Conservation (phyloP, 2,888 invertebrate genomes). For the Oscheius onirici region DNA sequence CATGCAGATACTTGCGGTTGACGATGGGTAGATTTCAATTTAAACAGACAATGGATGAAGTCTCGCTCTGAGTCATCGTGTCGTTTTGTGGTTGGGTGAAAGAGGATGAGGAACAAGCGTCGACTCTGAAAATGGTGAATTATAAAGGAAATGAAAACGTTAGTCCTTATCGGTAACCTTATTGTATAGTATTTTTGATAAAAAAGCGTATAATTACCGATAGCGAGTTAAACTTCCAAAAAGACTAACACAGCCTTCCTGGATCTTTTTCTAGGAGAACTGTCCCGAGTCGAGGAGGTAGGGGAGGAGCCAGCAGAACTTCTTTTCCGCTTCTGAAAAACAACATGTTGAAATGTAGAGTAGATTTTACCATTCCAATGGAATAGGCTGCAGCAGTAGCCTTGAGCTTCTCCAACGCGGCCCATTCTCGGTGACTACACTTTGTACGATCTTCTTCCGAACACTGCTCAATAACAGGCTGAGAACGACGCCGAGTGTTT, state of each 20-base stretch:
- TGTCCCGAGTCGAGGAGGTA: not conserved
- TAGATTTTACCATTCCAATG: not conserved
- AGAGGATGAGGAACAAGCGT: not conserved
- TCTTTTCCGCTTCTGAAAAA: conserved; percentile 2
- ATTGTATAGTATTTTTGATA: not conserved
- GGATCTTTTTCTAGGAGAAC: not conserved
- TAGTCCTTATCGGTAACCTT: not conserved
- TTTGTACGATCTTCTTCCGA: conserved; percentile 32
- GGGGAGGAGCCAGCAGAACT: not conserved
- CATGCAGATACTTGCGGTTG: not conserved
- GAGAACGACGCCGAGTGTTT: conserved; percentile 19
- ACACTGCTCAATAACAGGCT: conserved; percentile 14
- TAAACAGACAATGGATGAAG: conserved; percentile 11
- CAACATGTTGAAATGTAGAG: not conserved
- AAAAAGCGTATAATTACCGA: conserved; percentile 6
- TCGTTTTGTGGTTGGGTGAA: not conserved
- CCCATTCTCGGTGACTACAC: conserved; percentile 35
- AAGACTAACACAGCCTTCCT: conserved; percentile 19
- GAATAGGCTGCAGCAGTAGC: conserved; percentile 2
- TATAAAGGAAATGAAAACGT: not conserved
- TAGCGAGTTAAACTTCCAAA: conserved; percentile 7
- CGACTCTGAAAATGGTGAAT: not conserved
- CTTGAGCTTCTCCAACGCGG: conserved; percentile 34
- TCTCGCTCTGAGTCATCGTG: conserved; percentile 16
- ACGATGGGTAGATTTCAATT: not conserved